phyloP scores from a whole-genome alignment of 2,888 invertebrate genomes.

The Lycocerus yunnanus region DNA sequence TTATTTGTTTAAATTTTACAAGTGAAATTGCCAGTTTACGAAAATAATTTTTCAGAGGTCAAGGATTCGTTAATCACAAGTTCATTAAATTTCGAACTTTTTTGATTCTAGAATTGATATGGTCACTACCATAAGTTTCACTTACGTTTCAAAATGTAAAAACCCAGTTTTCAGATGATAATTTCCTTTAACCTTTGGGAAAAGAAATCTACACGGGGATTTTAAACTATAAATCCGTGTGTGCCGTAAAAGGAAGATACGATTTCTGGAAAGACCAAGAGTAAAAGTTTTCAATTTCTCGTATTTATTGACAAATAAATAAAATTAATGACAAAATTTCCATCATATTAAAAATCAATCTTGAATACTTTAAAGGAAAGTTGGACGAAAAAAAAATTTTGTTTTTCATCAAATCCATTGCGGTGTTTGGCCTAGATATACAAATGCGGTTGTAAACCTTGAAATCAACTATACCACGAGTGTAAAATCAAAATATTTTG shows the following conservation, averaged over 20 bases:
- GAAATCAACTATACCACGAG: background rate
- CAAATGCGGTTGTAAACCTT: background rate
- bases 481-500: background rate
- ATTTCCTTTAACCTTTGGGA: background rate
- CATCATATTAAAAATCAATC: background rate
- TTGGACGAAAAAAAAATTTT: background rate
- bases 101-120: too few species aligned
- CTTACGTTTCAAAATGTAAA: background rate
- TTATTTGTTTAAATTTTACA: too few species aligned
- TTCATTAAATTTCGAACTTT: too few species aligned
- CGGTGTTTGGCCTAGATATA: background rate
- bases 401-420: background rate
- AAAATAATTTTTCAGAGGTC: too few species aligned
- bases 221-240: background rate
- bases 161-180: background rate
- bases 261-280: background rate
- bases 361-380: background rate
- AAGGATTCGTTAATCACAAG: too few species aligned
- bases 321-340: background rate
- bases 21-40: too few species aligned
- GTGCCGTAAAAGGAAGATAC: too few species aligned
- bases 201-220: background rate
- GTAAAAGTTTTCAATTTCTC: background rate
- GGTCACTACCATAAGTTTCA: too few species aligned
- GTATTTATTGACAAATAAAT: background rate